Base-by-base conservation (phyloP, 1,140 invertebrate genomes). In the Hormaphis cornu region DNA sequence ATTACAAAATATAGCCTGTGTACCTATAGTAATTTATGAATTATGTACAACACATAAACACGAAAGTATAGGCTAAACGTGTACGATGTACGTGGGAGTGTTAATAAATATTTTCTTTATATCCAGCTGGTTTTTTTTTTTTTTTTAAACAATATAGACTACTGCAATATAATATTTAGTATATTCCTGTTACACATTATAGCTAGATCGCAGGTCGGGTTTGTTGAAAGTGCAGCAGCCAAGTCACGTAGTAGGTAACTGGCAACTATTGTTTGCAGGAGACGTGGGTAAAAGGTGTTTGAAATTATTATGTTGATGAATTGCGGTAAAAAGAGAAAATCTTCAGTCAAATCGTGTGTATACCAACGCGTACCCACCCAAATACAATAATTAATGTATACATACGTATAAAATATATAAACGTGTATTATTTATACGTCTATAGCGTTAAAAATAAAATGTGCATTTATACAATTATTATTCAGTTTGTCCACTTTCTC, bases 311-410 rank as follows among this genome's bases (percentile, higher is more conserved):
- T 52, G 40, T 16, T 7, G 40, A 14, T 5, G 18, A 44, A 40
- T 14, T 44, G 42, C 42, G 42, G 42, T 44, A 44, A 63, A 63
- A 63, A 63, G 58, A 63, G 58, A 63, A 63, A 63, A 63, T 46
- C n/a, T 20, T 28, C 54, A 14, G 30, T 10, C 28, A 18, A 54
- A 54, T 8, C 30, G 5, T 3, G 26, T 53, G 18, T 53, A 58
- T 40, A 58, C 54, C 14, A 1, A 58, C 16, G 14, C 14, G 37
- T 16, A 33, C 33, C 12, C 53, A n/a, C 26, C 8, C 14, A 52
- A 28, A 53, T 53, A 22, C n/a, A n/a, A n/a, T n/a, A n/a, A n/a
- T n/a, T n/a, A n/a, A n/a, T n/a, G n/a, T n/a, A n/a, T n/a, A n/a
- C n/a, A n/a, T n/a, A n/a, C n/a, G n/a, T n/a, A n/a, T n/a, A n/a